Percentiles rank a stretch among this genome's conserved stretches.
phyloP scores from a whole-genome alignment of 2,797 vertebrate species.

The Ispidina picta region DNA sequence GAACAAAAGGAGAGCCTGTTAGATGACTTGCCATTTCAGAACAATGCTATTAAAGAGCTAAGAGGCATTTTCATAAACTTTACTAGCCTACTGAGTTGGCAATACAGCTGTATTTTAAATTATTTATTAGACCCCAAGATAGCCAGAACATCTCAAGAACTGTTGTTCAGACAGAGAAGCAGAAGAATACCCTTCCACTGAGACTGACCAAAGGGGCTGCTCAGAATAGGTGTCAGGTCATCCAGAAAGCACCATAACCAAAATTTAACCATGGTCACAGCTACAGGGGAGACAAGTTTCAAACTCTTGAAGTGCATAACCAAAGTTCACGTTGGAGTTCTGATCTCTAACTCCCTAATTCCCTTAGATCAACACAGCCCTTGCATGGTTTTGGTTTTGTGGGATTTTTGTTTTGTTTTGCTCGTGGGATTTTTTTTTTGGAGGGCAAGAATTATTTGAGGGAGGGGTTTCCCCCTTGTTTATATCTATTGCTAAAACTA shows the following conservation, averaged over 20 bases:
- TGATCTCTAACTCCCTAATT: not conserved
- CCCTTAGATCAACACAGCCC: not conserved
- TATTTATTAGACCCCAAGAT: not conserved
- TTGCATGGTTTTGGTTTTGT: not conserved
- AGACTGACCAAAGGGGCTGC: not conserved
- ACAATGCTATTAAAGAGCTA: not conserved
- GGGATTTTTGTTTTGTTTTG: fast-evolving
- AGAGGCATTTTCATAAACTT: not conserved
- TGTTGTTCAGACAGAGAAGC: not conserved
- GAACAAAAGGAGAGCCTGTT: not conserved
- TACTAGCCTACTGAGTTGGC: not conserved
- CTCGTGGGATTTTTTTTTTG: not conserved
- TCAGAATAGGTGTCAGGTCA: not conserved
- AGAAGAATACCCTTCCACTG: not conserved
- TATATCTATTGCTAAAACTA: not conserved
- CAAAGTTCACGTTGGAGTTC: not conserved
- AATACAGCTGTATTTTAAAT: not conserved
- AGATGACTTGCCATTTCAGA: not conserved
- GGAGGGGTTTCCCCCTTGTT: not conserved
- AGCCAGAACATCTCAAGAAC: not conserved
- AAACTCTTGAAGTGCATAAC: not conserved
- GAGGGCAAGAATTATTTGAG: not conserved
- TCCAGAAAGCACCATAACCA: not conserved
- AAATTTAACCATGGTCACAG: not conserved
- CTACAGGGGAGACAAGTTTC: not conserved